Evolutionary conservation across 2,113 vertebrate genomes (phyloP), one percentile per base, ranked within the genome.

Genomic region (Solenodon paradoxus): DNA sequence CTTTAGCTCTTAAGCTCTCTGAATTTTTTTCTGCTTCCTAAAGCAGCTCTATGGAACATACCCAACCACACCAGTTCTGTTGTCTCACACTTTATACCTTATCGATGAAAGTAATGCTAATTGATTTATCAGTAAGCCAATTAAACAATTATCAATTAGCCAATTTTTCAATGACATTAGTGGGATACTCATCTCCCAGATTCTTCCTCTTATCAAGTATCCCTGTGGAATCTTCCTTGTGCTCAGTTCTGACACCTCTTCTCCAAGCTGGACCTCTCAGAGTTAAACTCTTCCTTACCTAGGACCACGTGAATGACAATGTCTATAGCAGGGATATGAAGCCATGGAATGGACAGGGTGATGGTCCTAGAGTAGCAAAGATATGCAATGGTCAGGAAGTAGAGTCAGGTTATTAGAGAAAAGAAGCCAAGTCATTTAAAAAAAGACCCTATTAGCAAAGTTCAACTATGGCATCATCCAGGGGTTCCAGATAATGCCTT

Each of bases 101-200:
- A 74, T n/a, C 42, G 57, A 51, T 15, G 40, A 84, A 93, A 85
- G 85, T 26, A 66, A 24, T 45, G 35, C 55, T 79, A 55, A 83
- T 20, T 38, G 66, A 32, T 26, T 61, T 69, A 49, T 57, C 61
- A 13, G 12, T 57, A 32, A 82, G 38, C 12, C 53, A 77, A 61
- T 69, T 20, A 42, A 63, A 53, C 86, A 51, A 55, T 78, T 88
- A 64, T 72, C 47, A 7, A 49, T 35, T 47, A 47, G 55, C 13
- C 47, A 93, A 49, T 53, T 79, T 45, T 42, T 32, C 51, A 69
- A 10, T 55, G n/a, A 66, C 49, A 66, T 45, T 55, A n/a, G 17
- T 22, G 69, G 79, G 57, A 59, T 42, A 30, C 42, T 19, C 51
- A 9, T 61, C 38, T 84, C 68, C 45, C 55, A 55, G 30, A 12